A percentile compares a stretch with the other conserved stretches of the same genome.
These are phyloP conservation scores for Rafetus swinhoei DNA, from an alignment of 2,113 vertebrate genomes.

Conservation along the genomic window DNA sequence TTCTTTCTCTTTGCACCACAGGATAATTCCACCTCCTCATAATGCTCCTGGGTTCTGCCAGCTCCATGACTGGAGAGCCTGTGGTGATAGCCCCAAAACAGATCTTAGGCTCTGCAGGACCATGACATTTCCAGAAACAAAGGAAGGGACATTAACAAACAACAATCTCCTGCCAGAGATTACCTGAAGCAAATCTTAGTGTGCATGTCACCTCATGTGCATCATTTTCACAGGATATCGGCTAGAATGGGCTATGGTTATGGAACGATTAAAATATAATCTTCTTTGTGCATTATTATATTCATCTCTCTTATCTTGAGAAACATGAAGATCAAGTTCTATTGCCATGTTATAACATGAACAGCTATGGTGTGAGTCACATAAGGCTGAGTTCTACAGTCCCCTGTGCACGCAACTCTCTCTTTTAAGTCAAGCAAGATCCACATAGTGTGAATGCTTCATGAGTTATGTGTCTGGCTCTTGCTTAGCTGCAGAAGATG, in stretches of 20 bases:
- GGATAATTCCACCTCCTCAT: neutral
- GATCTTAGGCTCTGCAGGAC: neutral
- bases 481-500: too few relatives aligned
- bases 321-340: neutral
- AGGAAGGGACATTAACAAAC: neutral
- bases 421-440: neutral
- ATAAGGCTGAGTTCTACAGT: neutral
- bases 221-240: neutral
- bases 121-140: neutral
- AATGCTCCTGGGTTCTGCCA: too few relatives aligned
- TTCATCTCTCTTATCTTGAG: neutral
- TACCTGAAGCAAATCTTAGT: neutral
- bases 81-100: too few relatives aligned
- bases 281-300: neutral
- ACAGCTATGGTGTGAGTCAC: neutral
- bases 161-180: neutral
- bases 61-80: too few relatives aligned
- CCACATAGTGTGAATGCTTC: too few relatives aligned
- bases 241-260: neutral
- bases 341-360: neutral
- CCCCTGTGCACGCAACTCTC: neutral
- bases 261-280: neutral
- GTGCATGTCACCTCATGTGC: neutral
- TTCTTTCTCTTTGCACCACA: constrained; percentile 6
- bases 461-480: too few relatives aligned